Evolutionary conservation across 1,140 invertebrate genomes (phyloP).

Genomic region (Bombus haemorrhoidalis): DNA sequence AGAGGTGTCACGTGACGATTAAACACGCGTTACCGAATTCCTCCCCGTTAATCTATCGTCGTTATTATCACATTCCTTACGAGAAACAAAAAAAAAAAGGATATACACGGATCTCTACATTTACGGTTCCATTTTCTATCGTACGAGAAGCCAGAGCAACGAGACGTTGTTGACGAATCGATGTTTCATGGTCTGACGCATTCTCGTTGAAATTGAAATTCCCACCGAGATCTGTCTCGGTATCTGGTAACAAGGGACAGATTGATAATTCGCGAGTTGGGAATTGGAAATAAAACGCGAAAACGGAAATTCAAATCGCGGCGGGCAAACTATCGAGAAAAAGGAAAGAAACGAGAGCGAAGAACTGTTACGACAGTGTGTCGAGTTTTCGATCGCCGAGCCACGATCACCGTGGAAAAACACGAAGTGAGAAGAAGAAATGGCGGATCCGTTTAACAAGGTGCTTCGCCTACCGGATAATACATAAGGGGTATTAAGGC

Average conservation of each 20-base stretch:
- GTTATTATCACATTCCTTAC: too few species aligned
- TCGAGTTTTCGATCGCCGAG: conserved; percentile 46
- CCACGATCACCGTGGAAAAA: conserved; percentile 44
- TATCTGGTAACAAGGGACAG: too few species aligned
- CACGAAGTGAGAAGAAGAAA: conserved; percentile 57
- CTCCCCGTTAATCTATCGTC: conserved; percentile 5
- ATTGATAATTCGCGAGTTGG: too few species aligned
- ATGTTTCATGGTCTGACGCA: too few species aligned
- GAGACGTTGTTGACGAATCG: neutral
- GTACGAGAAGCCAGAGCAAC: accelerated
- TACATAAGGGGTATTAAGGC: conserved; percentile 74
- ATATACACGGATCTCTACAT: accelerated
- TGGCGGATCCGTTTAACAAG: conserved; percentile 61
- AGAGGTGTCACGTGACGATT: conserved; percentile 38
- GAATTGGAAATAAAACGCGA: neutral
- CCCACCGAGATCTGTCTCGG: too few species aligned
- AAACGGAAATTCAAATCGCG: neutral
- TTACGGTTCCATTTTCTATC: neutral
- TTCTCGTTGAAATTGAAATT: too few species aligned
- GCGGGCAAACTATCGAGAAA: too few species aligned
- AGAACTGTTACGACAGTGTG: conserved; percentile 36
- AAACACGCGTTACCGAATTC: conserved; percentile 22
- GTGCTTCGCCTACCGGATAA: conserved; percentile 71
- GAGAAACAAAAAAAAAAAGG: too few species aligned
- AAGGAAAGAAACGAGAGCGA: neutral